phyloP scores from a whole-genome alignment of 2,797 vertebrate species.

The Lepilemur ruficaudatus region DNA sequence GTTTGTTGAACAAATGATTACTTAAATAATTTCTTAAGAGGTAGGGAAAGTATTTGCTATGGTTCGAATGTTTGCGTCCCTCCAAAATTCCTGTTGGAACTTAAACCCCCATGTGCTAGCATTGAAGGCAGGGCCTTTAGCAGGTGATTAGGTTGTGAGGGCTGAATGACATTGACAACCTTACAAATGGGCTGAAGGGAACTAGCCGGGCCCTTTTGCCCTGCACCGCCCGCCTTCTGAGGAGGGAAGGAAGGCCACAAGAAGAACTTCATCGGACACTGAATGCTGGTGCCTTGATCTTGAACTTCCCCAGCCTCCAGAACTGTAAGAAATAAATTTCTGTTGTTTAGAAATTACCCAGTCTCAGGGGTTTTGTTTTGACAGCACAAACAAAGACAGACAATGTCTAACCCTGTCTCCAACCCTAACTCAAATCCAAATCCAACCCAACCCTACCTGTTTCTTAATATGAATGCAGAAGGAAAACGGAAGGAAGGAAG shows the following conservation, averaged over 20 bases:
- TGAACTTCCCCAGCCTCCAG: neutral
- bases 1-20: neutral
- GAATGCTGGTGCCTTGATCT: neutral
- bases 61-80: too few relatives aligned
- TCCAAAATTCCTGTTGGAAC: neutral
- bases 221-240: neutral
- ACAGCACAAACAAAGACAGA: neutral
- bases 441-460: neutral
- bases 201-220: fast-evolving
- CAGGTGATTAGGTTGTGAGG: neutral
- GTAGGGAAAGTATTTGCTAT: neutral
- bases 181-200: neutral
- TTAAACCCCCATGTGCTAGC: neutral
- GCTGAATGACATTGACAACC: neutral
- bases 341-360: neutral
- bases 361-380: neutral
- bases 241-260: too few relatives aligned
- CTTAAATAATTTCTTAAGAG: neutral
- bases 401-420: neutral
- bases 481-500: neutral
- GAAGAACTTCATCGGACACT: neutral
- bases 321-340: neutral
- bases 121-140: neutral
- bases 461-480: neutral
- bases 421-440: neutral